phyloP scores from a whole-genome alignment of 1,140 invertebrate genomes.

The Cyclina sinensis region DNA sequence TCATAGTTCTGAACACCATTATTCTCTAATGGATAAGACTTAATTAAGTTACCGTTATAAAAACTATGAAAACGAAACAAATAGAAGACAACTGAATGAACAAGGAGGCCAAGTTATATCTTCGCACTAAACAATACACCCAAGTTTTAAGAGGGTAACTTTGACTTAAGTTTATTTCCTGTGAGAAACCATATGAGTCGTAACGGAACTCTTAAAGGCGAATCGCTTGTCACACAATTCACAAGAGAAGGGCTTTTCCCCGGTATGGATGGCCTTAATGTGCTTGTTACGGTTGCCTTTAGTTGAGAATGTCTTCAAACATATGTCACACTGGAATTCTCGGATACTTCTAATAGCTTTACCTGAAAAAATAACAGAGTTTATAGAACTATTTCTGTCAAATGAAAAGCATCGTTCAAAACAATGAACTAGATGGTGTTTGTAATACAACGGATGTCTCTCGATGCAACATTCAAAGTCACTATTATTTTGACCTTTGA shows the following conservation, averaged over 20 bases:
- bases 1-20: too few relatives aligned
- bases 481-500: background rate
- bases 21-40: too few relatives aligned
- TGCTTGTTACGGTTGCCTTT: constrained; percentile 25
- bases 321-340: constrained; percentile 13
- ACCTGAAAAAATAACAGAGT: too few relatives aligned
- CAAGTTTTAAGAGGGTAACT: background rate
- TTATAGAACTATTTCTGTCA: too few relatives aligned
- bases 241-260: constrained; percentile 87
- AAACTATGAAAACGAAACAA: background rate
- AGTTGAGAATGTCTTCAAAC: constrained; percentile 21
- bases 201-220: constrained; percentile 47
- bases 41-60: too few relatives aligned
- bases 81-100: background rate
- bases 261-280: background rate
- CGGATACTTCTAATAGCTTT: too few relatives aligned
- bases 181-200: constrained; percentile 14
- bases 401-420: too few relatives aligned
- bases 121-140: background rate
- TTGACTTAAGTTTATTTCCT: background rate
- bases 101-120: background rate
- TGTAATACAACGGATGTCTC: too few relatives aligned
- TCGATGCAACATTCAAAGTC: too few relatives aligned
- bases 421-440: too few relatives aligned
- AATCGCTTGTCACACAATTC: constrained; percentile 89